A percentile compares a stretch with the other conserved stretches of the same genome.
Conservation (phyloP, 1,140 invertebrate genomes). For the Dufourea novaeangliae region DNA sequence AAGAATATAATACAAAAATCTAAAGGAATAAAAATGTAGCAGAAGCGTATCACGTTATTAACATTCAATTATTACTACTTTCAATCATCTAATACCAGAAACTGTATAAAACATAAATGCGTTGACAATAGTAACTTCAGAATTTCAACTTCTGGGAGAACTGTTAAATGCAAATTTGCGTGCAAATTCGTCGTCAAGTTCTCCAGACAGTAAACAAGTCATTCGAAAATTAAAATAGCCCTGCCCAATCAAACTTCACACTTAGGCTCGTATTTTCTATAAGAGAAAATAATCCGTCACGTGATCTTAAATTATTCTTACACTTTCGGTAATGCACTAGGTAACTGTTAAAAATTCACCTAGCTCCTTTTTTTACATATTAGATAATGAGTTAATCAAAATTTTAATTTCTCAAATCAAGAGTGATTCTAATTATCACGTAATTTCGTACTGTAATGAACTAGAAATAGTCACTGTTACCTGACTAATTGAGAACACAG, state of each 20-base stretch:
- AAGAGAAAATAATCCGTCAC: not conserved
- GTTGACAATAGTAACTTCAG: not conserved
- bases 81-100: not conserved
- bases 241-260: not conserved
- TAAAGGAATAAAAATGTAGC: conserved; percentile 26
- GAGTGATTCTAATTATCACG: no score
- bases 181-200: conserved; percentile 20
- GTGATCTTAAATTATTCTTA: not conserved
- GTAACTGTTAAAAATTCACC: not conserved
- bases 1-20: conserved; percentile 10
- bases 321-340: conserved; percentile 4
- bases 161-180: conserved; percentile 23
- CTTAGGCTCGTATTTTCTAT: not conserved
- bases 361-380: no score
- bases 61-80: not conserved
- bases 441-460: no score
- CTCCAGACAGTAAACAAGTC: not conserved
- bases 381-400: no score
- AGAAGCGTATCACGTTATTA: conserved; percentile 17
- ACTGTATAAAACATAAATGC: conserved; percentile 7
- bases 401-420: no score
- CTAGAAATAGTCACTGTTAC: no score
- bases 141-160: not conserved
- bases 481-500: no score
- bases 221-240: not conserved